These are phyloP conservation scores for Aleiodes alternator DNA, from an alignment of 2,888 invertebrate species.

Conservation along the genomic window DNA sequence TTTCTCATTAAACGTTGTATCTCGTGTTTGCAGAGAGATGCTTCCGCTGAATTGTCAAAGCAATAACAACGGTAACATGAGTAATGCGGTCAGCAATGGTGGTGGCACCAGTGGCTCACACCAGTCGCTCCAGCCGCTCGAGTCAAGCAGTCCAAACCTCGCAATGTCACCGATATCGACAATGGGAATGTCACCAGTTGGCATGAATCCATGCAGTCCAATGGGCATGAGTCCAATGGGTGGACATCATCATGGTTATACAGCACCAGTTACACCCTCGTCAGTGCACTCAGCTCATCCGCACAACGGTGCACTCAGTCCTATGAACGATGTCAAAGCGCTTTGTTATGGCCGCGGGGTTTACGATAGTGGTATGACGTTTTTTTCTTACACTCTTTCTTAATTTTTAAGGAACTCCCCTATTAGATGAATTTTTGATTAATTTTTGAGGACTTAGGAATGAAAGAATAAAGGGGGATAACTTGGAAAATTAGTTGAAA, in stretches of 20 bases:
- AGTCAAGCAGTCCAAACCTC: conserved; percentile 69
- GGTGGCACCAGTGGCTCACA: conserved; percentile 60
- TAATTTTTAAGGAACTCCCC: background rate
- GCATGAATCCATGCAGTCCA: conserved; percentile 68
- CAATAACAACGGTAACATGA: conserved; percentile 37
- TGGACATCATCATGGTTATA: conserved; percentile 70
- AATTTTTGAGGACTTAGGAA: too few species aligned
- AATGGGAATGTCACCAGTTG: conserved; percentile 72
- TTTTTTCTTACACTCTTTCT: background rate
- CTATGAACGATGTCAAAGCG: conserved; percentile 71
- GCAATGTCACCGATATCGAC: conserved; percentile 71
- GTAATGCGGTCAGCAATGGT: conserved; percentile 57
- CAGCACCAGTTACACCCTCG: conserved; percentile 70
- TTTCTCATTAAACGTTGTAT: background rate
- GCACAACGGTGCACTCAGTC: conserved; percentile 68
- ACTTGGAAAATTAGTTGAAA: too few species aligned
- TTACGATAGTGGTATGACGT: conserved; percentile 66
- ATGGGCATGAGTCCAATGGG: conserved; percentile 72
- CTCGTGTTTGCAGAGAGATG: conserved; percentile 65
- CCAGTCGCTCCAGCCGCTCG: conserved; percentile 67
- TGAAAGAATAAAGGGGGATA: too few species aligned
- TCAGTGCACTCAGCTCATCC: conserved; percentile 68
- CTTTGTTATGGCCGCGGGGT: conserved; percentile 68
- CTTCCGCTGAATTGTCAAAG: conserved; percentile 66
- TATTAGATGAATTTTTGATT: too few species aligned